Base-by-base conservation (phyloP, 92 coral and sea anemone species). In the Actinernus sp. region DNA sequence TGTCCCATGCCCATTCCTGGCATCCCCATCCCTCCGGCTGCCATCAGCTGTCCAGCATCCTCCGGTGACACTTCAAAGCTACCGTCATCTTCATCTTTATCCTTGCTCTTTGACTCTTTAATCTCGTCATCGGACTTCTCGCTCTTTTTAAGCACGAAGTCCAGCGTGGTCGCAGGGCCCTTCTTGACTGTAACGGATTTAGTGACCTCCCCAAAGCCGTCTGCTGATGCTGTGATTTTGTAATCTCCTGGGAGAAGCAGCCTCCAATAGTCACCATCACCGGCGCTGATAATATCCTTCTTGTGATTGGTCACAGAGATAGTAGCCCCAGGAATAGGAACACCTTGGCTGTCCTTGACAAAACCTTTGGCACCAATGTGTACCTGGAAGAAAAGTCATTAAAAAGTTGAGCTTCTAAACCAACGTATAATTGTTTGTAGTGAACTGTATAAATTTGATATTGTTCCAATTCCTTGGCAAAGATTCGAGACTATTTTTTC, bases 201-300 rank as follows among this genome's bases (percentile, higher is more conserved):
- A 19, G 97, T 66, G 4, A 62, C 11, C 16, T 90, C 71, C 24
- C 64, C 69, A 62, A 83, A 91, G 33, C 97, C 99, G 29, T 55
- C 58, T 14, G 97, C 95, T n/a, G 78, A 48, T 16, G 94, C 99
- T 13, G 88, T 95, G 28, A 95, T 77, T 45, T 84, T 80, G 81
- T 91, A 95, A 23, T 73, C 85, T 20, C 99, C 99, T 0, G 99
- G 99, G 29, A 86, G 69, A n/a, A 95, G 78, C 26, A 95, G 80
- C 11, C 99, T 73, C 99, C 99, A 95, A 69, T 79, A 95, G 62
- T 95, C 99, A 17, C 99, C 99, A 27, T 79, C 91, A 2, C 73
- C 55, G 3, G 92, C 92, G 12, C 97, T 73, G 48, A 75, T 55
- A 10, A 95, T 41, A 53, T 78, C 88, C 57, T 95, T 95, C 39